A percentile compares a stretch with the other conserved stretches of the same genome.
These are phyloP conservation scores for Stegophylla sp. DNA, from an alignment of 2,888 invertebrate species.

Conservation along the genomic window DNA sequence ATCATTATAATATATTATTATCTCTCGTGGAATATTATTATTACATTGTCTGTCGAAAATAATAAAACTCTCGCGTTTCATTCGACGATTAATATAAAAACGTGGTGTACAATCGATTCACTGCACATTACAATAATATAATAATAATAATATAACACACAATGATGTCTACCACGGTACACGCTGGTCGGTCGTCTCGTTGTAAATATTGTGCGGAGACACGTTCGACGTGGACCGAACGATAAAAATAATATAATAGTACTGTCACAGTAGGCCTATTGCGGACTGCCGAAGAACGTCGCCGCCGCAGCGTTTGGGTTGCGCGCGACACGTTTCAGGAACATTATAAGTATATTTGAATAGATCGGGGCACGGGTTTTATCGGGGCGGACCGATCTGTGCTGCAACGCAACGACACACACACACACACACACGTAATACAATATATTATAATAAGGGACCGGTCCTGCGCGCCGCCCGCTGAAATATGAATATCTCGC, in stretches of 20 bases:
- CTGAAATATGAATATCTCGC: conserved; percentile 17
- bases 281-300: not conserved
- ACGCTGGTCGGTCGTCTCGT: not conserved
- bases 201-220: conserved; percentile 44
- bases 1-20: too few relatives aligned
- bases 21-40: not conserved
- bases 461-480: not conserved
- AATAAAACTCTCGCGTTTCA: not conserved
- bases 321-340: conserved; percentile 7
- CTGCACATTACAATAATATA: not conserved
- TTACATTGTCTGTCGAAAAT: conserved; percentile 7
- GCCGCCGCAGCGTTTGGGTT: not conserved
- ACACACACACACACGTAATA: not conserved
- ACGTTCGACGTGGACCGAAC: conserved; percentile 10
- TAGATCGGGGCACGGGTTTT: conserved; percentile 26
- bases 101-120: not conserved
- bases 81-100: not conserved
- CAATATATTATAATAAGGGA: not conserved
- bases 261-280: too few relatives aligned
- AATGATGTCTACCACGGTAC: not conserved
- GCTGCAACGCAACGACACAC: conserved; percentile 1
- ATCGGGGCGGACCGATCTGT: conserved; percentile 31
- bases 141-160: not conserved
- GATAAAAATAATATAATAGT: not conserved
- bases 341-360: not conserved